Conservation (phyloP, 2,113 vertebrate genomes). For the Hippocampus abdominalis region DNA sequence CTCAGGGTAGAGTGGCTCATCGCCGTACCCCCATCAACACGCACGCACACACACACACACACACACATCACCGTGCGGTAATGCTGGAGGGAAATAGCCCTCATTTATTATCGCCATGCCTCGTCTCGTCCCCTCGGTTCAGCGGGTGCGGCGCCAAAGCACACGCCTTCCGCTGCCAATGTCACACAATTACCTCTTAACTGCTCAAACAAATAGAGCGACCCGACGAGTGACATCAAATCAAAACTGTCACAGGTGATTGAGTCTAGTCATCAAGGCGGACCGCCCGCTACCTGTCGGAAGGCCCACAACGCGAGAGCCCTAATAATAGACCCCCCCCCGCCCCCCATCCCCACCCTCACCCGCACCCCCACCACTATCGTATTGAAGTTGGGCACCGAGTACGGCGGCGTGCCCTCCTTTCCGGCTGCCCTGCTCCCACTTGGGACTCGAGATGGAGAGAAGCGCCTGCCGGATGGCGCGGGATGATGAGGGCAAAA, state of each 20-base stretch:
- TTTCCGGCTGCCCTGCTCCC: conserved; percentile 60
- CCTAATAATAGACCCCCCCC: conserved; percentile 91
- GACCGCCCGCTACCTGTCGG: conserved; percentile 75
- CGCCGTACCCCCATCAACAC: conserved; percentile 52
- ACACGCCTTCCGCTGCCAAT: conserved; percentile 82
- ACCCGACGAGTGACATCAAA: conserved; percentile 96
- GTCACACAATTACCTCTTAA: conserved; percentile 99
- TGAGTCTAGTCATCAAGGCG: conserved; percentile 94
- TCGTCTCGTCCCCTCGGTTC: conserved; percentile 71
- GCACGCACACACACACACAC: conserved; percentile 13
- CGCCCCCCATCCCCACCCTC: conserved; percentile 43
- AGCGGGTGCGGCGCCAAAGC: conserved; percentile 71
- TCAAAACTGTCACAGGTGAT: conserved; percentile 99
- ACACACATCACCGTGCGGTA: conserved; percentile 45
- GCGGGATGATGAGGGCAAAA: conserved; percentile 97
- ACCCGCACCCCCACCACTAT: conserved; percentile 44
- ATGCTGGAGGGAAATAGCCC: conserved; percentile 69
- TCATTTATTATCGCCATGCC: conserved; percentile 81
- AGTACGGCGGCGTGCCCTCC: conserved; percentile 85
- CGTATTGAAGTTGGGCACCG: conserved; percentile 72
- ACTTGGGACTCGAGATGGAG: conserved; percentile 85
- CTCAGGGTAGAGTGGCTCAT: conserved; percentile 63
- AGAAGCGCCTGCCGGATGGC: conserved; percentile 91
- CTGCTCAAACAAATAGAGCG: conserved; percentile 99
- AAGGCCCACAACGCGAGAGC: conserved; percentile 69